Conservation (phyloP, 2,797 vertebrate genomes). For the Fistularia commersonii region DNA sequence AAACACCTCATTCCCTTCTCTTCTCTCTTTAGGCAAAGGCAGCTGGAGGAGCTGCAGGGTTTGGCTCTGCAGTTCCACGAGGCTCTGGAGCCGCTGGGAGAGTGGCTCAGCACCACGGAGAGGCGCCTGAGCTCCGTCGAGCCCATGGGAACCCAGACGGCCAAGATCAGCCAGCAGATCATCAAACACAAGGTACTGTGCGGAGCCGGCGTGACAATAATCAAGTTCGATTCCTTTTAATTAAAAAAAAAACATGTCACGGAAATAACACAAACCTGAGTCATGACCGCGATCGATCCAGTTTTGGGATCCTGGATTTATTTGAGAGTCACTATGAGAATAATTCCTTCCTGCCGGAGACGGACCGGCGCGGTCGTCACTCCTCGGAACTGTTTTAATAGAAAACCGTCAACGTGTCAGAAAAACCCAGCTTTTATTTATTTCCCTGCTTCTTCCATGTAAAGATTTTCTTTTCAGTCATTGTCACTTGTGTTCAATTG, state of each 20-base stretch:
- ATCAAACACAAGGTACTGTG: slow-evolving; percentile 88
- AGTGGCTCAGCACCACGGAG: slow-evolving; percentile 93
- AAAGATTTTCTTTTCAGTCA: slow-evolving; percentile 18
- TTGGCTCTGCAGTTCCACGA: slow-evolving; percentile 96
- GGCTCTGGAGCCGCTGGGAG: slow-evolving; percentile 89
- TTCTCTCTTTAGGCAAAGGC: slow-evolving; percentile 79
- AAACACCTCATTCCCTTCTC: not conserved
- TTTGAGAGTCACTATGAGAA: too few relatives aligned
- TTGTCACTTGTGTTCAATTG: too few relatives aligned
- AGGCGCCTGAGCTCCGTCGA: slow-evolving; percentile 92
- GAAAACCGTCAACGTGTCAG: too few relatives aligned
- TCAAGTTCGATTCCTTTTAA: not conserved
- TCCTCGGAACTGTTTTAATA: too few relatives aligned
- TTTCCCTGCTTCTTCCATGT: slow-evolving; percentile 16
- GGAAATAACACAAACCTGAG: too few relatives aligned
- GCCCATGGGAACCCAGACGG: slow-evolving; percentile 94
- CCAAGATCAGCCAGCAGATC: slow-evolving; percentile 97
- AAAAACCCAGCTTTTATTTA: not conserved
- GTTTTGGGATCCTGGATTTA: too few relatives aligned
- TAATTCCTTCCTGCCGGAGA: too few relatives aligned
- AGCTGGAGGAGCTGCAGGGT: slow-evolving; percentile 94
- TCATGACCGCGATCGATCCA: not conserved
- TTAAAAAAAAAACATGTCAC: not conserved
- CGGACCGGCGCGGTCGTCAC: too few relatives aligned
- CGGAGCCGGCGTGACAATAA: not conserved